Evolutionary conservation across 2,888 invertebrate species (phyloP).

Genomic region (Chelonus formosanus): DNA sequence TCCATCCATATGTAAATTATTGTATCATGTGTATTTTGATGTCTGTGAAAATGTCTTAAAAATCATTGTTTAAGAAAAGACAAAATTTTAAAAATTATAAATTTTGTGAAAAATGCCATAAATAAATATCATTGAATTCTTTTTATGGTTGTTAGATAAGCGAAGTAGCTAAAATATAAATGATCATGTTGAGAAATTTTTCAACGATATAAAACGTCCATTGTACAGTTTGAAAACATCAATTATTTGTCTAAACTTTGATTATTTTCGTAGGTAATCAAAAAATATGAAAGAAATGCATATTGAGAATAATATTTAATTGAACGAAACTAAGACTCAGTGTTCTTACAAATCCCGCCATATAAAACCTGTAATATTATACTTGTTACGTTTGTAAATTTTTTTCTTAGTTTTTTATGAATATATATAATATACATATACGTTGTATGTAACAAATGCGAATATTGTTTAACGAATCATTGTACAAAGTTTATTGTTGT

Average conservation of each 20-base stretch:
- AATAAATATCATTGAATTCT: too few relatives aligned
- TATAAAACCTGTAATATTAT: slow-evolving; percentile 27
- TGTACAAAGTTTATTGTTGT: slow-evolving; percentile 61
- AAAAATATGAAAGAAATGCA: background rate
- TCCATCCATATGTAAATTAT: slow-evolving; percentile 24
- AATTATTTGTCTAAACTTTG: slow-evolving; percentile 16
- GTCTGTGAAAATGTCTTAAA: slow-evolving; percentile 12
- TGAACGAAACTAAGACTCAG: slow-evolving; percentile 2
- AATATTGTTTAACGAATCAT: slow-evolving; percentile 32
- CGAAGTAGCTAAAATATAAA: slow-evolving; percentile 3
- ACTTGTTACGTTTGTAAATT: slow-evolving; percentile 56
- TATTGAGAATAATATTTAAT: background rate
- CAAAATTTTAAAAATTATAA: too few relatives aligned
- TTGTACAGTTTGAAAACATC: slow-evolving; percentile 28
- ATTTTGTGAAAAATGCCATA: too few relatives aligned
- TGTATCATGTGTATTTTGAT: slow-evolving; percentile 12
- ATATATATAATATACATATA: slow-evolving; percentile 35
- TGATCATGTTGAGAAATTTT: slow-evolving; percentile 27
- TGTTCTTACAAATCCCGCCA: slow-evolving; percentile 13
- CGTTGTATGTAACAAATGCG: slow-evolving; percentile 19
- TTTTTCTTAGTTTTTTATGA: slow-evolving; percentile 45
- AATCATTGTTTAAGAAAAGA: slow-evolving; percentile 3
- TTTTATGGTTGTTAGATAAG: too few relatives aligned
- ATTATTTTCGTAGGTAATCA: slow-evolving; percentile 14
- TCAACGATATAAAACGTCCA: slow-evolving; percentile 25